These are phyloP conservation scores for Bombus superbus DNA, from an alignment of 1,140 invertebrate genomes.

Conservation along the genomic window DNA sequence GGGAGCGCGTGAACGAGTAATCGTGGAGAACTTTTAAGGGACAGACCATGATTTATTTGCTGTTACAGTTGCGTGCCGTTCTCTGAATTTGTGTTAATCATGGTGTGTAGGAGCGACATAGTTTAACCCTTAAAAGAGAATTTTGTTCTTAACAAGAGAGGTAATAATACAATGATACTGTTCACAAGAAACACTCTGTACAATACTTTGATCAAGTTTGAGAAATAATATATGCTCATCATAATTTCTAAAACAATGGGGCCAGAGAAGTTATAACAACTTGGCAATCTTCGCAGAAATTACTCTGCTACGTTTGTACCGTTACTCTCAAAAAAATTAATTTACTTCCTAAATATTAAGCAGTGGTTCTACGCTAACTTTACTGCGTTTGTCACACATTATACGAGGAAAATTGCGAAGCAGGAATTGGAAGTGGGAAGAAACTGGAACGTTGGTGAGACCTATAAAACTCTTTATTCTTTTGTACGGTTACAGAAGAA, in stretches of 20 bases:
- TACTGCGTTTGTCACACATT: not conserved
- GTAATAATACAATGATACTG: too few relatives aligned
- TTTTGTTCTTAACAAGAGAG: not conserved
- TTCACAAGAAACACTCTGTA: rapidly evolving
- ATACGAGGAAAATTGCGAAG: not conserved
- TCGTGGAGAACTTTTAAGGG: not conserved
- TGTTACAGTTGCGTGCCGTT: not conserved
- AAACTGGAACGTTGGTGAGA: not conserved
- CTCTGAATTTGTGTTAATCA: not conserved
- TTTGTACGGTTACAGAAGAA: conserved; percentile 2
- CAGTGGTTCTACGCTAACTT: not conserved
- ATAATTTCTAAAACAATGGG: too few relatives aligned
- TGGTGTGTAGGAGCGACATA: not conserved
- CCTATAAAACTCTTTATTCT: conserved; percentile 29
- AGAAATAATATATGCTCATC: too few relatives aligned
- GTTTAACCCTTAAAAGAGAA: not conserved
- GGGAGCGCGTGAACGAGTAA: not conserved
- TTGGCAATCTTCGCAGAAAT: not conserved
- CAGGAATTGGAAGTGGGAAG: not conserved
- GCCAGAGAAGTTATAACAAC: too few relatives aligned
- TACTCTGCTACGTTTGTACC: not conserved
- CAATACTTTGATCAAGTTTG: too few relatives aligned
- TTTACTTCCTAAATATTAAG: not conserved
- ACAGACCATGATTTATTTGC: conserved; percentile 5
- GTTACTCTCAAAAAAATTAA: not conserved